Base-by-base conservation (phyloP, 2,113 vertebrate genomes). In the Anhinga anhinga region DNA sequence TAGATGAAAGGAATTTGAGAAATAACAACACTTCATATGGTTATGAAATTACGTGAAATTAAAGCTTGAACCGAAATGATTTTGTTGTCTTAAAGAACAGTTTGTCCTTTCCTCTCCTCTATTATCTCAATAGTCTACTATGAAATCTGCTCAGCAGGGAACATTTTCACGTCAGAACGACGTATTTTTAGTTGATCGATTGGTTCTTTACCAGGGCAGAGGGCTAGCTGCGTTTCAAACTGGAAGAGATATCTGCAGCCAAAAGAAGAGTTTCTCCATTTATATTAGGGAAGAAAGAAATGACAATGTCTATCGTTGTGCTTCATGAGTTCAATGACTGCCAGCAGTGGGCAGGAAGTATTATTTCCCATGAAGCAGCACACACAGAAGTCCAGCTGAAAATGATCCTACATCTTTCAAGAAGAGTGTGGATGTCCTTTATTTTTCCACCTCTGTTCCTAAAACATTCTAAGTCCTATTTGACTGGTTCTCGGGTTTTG, bases 41-140 rank as follows among this genome's bases (percentile, higher is more conserved):
- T 86, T 94, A 94, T 82, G 15, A 95, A 87, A 83, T 93, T 95
- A 63, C 67, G 80, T 66, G 40, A 97, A 96, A 95, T 94, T 86
- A 92, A 92, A 95, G 34, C 84, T 86, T 49, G 45, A 70, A 70
- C 23, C 14, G 4, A 91, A 96, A 95, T 66, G 1, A 84, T 93
- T 96, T 76, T 95, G n/a, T 72, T 87, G 80, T 63, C 61, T 91
- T 86, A 32, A 73, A 81, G 27, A 90, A 52, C 5, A 85, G 47
- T 86, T 77, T 86, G 34, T 88, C 36, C 47, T 67, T 71, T 93
- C 22, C 53, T 62, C 21, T 70, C 38, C 9, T 91, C 13, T 63
- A 20, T 76, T 49, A 77, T 50, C 52, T 69, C 4, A 0, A 25
- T 45, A 70, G 32, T 50, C 56, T 42, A 22, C 14, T 38, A 44